Evolutionary conservation across 2,888 invertebrate genomes (phyloP), one percentile per base, ranked within the genome.

Genomic region (Dasypolia templi): DNA sequence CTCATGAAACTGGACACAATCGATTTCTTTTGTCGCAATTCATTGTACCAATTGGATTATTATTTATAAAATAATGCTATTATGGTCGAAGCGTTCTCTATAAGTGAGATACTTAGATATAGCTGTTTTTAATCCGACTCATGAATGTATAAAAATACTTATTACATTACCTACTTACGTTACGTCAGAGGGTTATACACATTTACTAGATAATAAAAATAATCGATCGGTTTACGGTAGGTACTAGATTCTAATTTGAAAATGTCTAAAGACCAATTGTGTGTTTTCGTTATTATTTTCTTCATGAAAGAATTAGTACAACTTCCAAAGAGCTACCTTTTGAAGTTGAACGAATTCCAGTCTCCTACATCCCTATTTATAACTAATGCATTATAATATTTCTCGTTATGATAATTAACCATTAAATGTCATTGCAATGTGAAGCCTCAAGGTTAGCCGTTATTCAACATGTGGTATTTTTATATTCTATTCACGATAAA

Each of bases 1-100:
- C 56, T 75, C 72, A 81, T 83, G 79, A 84, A 84, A 86, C 72
- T 77, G 80, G 71, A 75, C 72, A 81, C 82, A 87, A 86, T 87
- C 79, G 82, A 87, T 88, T 88, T 87, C 81, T 83, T 76, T 70
- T 81, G 79, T 86, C 68, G 86, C 70, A 82, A 87, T 70, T 77
- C 53, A 72, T 74, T 77, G 73, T 80, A 32, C 74, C 49, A 71
- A 65, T 59, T 68, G 51, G 56, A 66, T 66, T 78, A 75, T 72
- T 76, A 62, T 68, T 79, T 68, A 72, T 65, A 61, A 71, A 72
- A 66, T 70, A 44, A 75, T 72, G 46, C 14, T 63, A 61, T 56
- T 26, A 63, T 56, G 77, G 53, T 22, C 26, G 19, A 11, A 44
- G 26, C 49, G 35, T 55, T 55, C 49, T 32, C 17, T 11, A 26